Evolutionary conservation across 2,797 vertebrate species (phyloP).

Genomic region (Capromys pilorides): DNA sequence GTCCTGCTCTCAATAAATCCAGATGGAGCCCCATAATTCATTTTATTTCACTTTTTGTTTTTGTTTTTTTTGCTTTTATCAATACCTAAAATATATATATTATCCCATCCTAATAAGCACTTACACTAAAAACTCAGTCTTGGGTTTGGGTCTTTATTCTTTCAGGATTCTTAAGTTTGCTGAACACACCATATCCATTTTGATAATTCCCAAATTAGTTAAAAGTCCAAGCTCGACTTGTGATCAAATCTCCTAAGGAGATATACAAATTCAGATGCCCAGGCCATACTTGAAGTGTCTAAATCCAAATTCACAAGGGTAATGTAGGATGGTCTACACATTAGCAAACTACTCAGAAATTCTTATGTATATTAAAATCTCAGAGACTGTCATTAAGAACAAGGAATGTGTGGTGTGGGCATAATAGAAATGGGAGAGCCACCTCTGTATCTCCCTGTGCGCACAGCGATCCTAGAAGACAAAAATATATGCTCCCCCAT

Average conservation of each 20-base stretch:
- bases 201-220: background rate
- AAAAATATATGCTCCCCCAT: background rate
- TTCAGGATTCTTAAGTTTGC: slow-evolving; percentile 3
- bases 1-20: background rate
- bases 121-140: background rate
- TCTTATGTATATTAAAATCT: background rate
- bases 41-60: background rate
- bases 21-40: background rate
- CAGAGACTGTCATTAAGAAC: background rate
- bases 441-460: background rate
- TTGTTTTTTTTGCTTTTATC: background rate
- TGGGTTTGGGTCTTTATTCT: background rate
- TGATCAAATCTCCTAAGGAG: background rate
- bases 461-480: background rate
- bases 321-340: background rate
- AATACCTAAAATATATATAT: background rate
- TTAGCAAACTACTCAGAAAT: background rate
- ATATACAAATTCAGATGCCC: background rate
- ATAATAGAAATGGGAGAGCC: background rate
- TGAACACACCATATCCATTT: background rate
- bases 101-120: background rate
- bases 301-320: background rate
- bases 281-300: background rate
- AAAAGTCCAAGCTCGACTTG: background rate
- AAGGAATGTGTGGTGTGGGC: background rate